These are phyloP conservation scores for Crypturellus undulatus DNA, from an alignment of 2,113 vertebrate genomes.

Conservation along the genomic window DNA sequence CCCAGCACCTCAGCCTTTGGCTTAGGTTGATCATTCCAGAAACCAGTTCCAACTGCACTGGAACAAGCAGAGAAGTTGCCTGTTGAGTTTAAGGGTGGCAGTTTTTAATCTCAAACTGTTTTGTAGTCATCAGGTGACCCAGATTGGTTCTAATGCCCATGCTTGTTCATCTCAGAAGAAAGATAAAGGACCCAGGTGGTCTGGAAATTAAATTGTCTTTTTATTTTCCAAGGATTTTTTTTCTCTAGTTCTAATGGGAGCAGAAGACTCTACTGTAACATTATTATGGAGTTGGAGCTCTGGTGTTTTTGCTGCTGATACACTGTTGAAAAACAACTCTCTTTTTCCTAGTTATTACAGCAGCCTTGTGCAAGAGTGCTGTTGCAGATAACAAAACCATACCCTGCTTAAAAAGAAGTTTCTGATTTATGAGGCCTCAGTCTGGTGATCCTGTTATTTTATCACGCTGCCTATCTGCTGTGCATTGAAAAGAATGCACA, in stretches of 20 bases:
- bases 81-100: not conserved
- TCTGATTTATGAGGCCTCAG: not conserved
- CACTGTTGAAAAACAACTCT: not conserved
- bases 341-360: not conserved
- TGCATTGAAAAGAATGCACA: not conserved
- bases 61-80: not conserved
- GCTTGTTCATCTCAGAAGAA: not conserved
- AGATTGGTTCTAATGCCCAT: not conserved
- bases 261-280: not conserved
- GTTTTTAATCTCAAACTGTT: not conserved
- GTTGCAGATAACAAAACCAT: not conserved
- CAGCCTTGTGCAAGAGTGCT: not conserved
- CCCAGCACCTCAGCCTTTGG: not conserved
- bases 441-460: slow-evolving; percentile 12
- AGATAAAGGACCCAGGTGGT: not conserved
- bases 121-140: not conserved
- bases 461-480: not conserved
- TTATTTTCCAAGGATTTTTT: not conserved
- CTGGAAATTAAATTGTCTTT: not conserved
- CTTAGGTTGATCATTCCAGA: not conserved
- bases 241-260: not conserved
- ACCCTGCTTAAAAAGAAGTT: slow-evolving; percentile 11
- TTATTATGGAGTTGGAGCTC: not conserved
- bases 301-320: not conserved
- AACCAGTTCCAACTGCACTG: not conserved